These are phyloP conservation scores for Suillia variegata DNA, from an alignment of 2,888 invertebrate genomes.

Conservation along the genomic window DNA sequence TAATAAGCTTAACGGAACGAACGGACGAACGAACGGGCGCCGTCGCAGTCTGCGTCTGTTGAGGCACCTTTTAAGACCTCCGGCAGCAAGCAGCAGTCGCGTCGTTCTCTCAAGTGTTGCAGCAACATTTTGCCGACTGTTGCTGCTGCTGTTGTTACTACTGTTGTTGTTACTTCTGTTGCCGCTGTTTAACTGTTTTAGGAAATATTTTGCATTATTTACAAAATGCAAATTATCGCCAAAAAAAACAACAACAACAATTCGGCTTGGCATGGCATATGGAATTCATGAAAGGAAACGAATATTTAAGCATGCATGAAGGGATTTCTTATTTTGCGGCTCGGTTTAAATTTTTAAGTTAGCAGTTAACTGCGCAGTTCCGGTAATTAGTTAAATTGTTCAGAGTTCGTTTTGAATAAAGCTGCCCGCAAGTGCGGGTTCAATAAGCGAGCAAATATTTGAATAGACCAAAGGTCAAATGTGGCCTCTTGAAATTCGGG, in stretches of 20 bases:
- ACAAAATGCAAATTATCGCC: not conserved
- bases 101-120: not conserved
- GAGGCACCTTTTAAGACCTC: conserved; percentile 1
- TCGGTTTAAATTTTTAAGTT: too few relatives aligned
- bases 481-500: too few relatives aligned
- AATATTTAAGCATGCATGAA: not conserved
- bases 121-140: not conserved
- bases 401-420: too few relatives aligned
- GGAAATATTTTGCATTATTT: not conserved
- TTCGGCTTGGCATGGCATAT: too few relatives aligned
- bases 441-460: too few relatives aligned
- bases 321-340: not conserved
- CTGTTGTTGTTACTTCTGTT: not conserved
- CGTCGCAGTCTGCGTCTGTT: not conserved
- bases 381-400: too few relatives aligned
- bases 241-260: not conserved
- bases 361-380: too few relatives aligned
- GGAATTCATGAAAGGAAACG: not conserved
- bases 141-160: not conserved
- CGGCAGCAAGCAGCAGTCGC: not conserved
- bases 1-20: conserved; percentile 5
- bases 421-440: too few relatives aligned
- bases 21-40: too few relatives aligned
- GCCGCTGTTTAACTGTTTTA: not conserved
- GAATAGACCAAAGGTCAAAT: too few relatives aligned